Conservation (phyloP, 1,140 invertebrate genomes). For the Pinna nobilis region DNA sequence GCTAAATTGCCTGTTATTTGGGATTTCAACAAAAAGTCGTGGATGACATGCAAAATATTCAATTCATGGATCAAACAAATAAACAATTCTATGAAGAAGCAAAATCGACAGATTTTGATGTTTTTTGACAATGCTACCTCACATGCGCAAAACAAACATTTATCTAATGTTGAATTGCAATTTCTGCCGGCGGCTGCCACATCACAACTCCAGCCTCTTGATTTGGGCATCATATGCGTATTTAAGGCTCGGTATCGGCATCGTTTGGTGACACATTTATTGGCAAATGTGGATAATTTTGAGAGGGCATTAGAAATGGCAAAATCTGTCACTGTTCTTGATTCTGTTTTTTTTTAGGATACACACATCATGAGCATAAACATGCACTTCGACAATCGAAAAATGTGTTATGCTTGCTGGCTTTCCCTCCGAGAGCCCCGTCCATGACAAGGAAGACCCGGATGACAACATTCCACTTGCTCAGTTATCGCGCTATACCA, state of each 20-base stretch:
- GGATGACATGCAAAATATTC: constrained; percentile 41
- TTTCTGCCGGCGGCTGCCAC: constrained; percentile 16
- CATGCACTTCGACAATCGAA: background rate
- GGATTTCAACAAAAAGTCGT: constrained; percentile 39
- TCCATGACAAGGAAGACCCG: background rate
- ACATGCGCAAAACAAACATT: background rate
- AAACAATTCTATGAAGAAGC: constrained; percentile 29
- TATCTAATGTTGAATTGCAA: background rate
- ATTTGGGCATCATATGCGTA: constrained; percentile 31
- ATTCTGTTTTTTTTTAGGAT: constrained; percentile 33
- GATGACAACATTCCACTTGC: constrained; percentile 31
- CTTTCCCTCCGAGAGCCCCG: background rate
- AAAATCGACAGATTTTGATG: constrained; percentile 39
- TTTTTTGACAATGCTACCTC: constrained; percentile 22
- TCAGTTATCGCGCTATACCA: background rate
- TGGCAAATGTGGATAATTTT: constrained; percentile 9
- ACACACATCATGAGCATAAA: background rate
- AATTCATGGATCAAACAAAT: constrained; percentile 29
- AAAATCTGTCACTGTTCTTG: constrained; percentile 17
- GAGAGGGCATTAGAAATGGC: constrained; percentile 1
- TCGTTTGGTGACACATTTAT: constrained; percentile 11
- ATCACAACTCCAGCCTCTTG: constrained; percentile 16
- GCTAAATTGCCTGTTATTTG: background rate
- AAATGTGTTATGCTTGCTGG: background rate
- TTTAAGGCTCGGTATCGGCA: constrained; percentile 41